These are phyloP conservation scores for Lysiphlebus fabarum DNA, from an alignment of 1,140 invertebrate genomes.

Conservation along the genomic window DNA sequence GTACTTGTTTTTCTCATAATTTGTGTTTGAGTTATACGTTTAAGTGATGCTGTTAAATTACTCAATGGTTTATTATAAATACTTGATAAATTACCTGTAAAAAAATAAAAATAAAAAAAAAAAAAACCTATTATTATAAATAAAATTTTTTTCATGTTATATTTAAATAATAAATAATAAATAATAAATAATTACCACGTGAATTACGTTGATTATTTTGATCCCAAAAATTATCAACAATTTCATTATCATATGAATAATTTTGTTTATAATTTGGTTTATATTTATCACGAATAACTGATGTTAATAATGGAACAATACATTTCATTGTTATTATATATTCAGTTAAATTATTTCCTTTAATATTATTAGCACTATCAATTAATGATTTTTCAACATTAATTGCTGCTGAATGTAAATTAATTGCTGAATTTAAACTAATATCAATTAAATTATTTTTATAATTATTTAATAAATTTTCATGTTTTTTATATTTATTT, in stretches of 20 bases:
- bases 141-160: no score
- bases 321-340: constrained; percentile 13
- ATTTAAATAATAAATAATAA: no score
- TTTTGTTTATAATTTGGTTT: no score
- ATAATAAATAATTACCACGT: no score
- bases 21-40: constrained; percentile 18
- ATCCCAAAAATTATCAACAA: no score
- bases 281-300: no score
- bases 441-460: constrained; percentile 16
- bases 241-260: no score
- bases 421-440: constrained; percentile 13
- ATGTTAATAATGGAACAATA: neutral
- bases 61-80: constrained; percentile 1
- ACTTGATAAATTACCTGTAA: constrained; percentile 19
- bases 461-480: constrained; percentile 22
- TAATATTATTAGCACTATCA: neutral
- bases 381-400: constrained; percentile 14
- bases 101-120: neutral
- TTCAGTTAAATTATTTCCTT: constrained; percentile 5
- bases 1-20: constrained; percentile 16
- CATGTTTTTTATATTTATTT: constrained; percentile 19
- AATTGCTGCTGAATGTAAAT: constrained; percentile 5
- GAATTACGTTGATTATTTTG: no score
- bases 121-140: no score
- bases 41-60: constrained; percentile 29